phyloP scores from a whole-genome alignment of 1,140 invertebrate species.

The Papilio dardanus region DNA sequence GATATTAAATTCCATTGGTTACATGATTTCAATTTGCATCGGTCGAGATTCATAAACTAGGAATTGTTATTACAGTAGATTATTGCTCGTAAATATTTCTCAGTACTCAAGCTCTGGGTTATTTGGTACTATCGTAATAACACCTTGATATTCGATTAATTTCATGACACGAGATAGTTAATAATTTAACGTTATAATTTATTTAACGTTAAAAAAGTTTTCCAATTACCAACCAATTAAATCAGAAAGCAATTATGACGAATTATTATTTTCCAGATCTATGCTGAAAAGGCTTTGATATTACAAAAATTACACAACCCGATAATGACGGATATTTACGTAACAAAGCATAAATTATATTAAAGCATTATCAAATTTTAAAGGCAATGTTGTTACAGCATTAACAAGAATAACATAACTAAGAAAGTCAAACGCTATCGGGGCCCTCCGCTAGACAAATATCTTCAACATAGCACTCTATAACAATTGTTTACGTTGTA shows the following conservation, averaged over 20 bases:
- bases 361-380: constrained; percentile 9
- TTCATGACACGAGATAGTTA: background rate
- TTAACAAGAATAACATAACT: constrained; percentile 35
- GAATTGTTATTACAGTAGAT: constrained; percentile 16
- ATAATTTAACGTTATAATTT: too few species aligned
- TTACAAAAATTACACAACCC: background rate
- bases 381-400: constrained; percentile 22
- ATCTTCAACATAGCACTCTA: constrained; percentile 27
- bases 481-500: constrained; percentile 32
- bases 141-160: background rate
- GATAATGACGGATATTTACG: background rate
- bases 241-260: too few species aligned
- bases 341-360: constrained; percentile 7
- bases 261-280: too few species aligned
- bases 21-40: constrained; percentile 16
- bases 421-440: constrained; percentile 25
- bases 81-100: constrained; percentile 11
- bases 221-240: too few species aligned
- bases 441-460: constrained; percentile 30
- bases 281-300: background rate
- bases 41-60: constrained; percentile 9
- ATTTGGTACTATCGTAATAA: background rate
- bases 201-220: too few species aligned
- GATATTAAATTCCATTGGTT: constrained; percentile 17
- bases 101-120: background rate